Evolutionary conservation across 2,888 invertebrate genomes (phyloP), one percentile per base, ranked within the genome.

Genomic region (Megamerina dolium): DNA sequence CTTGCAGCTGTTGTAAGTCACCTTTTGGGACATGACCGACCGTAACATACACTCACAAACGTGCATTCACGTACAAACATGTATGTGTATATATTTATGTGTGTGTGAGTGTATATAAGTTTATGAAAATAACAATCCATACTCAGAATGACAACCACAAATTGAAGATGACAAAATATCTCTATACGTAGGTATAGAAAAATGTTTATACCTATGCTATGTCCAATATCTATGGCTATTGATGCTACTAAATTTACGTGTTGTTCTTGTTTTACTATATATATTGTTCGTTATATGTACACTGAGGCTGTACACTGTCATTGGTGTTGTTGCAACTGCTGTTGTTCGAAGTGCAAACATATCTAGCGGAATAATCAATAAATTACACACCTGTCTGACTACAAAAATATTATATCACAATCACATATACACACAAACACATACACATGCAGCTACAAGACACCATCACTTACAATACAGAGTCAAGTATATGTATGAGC

Each of bases 351-450:
- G 19, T 34, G 34, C 34, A 34, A 34, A n/a, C 37, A 37, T 55
- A 58, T 58, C 60, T 58, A 59, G 56, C 49, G 53, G 55, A 63
- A 64, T 66, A 65, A 65, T 65, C 64, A 65, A 66, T 66, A 65
- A 64, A 65, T 65, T 66, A 65, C 62, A 66, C 64, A 65, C 66
- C 66, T 66, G 62, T 64, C 64, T 65, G 66, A 55, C 52, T 61
- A 56, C 58, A 58, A 33, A 35, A 48, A 48, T 42, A 39, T 19
- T 33, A 14, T 39, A 31, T 39, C n/a, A 30, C 13, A 30, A 17
- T 17, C 10, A 16, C 34, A 29, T 10, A 40, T 38, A 18, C 27
- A 33, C 26, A 27, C 34, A 34, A 13, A 33, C 12, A 40, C 33
- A 21, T 14, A 20, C 32, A 13, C 17, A 30, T 12, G 3, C 14